Conservation (phyloP, 2,888 invertebrate species). For the Cantharis rustica region DNA sequence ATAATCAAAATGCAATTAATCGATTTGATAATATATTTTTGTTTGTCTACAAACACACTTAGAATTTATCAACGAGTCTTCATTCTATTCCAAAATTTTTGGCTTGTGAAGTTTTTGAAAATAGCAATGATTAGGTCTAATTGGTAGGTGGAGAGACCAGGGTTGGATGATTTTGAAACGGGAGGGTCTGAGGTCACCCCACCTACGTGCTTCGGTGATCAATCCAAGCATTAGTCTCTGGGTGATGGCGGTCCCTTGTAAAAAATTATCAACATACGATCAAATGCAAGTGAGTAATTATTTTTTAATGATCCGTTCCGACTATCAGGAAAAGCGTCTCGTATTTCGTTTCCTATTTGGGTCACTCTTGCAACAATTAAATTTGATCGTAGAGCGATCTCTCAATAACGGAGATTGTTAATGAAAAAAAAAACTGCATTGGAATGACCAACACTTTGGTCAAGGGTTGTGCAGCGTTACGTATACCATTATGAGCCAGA, state of each 20-base stretch:
- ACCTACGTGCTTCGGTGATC: background rate
- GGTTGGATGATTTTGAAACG: background rate
- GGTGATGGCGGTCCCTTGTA: background rate
- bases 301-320: background rate
- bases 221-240: background rate
- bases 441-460: background rate
- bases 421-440: background rate
- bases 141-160: background rate
- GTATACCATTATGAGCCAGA: slow-evolving; percentile 14
- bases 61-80: too few relatives aligned
- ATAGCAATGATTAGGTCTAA: background rate
- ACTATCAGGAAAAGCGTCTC: background rate
- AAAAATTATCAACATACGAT: background rate
- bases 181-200: background rate
- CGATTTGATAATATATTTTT: background rate
- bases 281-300: background rate
- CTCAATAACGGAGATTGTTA: background rate
- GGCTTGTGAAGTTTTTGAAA: background rate
- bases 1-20: background rate
- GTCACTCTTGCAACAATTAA: background rate
- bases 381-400: too few relatives aligned
- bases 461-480: background rate
- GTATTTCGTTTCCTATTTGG: background rate
- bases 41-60: background rate
- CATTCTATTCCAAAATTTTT: too few relatives aligned